A percentile compares a stretch with the other conserved stretches of the same genome.
Conservation (phyloP, 2,888 invertebrate species). For the Nyleta sp. region DNA sequence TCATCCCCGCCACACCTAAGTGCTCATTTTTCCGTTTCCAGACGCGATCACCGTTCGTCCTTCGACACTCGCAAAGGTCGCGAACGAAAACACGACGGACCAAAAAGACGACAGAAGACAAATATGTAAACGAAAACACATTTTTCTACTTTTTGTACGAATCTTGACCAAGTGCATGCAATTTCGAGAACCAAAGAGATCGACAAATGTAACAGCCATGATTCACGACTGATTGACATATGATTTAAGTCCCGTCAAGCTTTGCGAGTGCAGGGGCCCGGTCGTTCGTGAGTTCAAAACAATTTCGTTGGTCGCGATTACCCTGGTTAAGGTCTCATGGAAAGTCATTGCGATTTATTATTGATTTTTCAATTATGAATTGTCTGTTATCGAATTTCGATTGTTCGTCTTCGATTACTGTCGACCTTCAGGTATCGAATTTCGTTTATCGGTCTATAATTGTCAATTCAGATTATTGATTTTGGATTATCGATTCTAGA, state of each 20-base stretch:
- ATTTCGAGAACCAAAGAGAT: conserved; percentile 9
- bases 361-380: too few relatives aligned
- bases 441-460: too few relatives aligned
- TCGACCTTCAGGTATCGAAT: too few relatives aligned
- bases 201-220: background rate
- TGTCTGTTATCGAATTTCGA: too few relatives aligned
- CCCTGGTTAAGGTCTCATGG: too few relatives aligned
- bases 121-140: conserved; percentile 25
- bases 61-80: conserved; percentile 41
- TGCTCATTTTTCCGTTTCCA: conserved; percentile 53
- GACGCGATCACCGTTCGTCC: conserved; percentile 24
- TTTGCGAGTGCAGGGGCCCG: conserved; percentile 48
- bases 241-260: conserved; percentile 38
- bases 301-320: conserved; percentile 40
- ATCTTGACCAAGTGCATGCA: conserved; percentile 41
- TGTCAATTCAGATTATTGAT: too few relatives aligned
- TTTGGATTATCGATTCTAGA: too few relatives aligned
- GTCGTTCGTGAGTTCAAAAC: conserved; percentile 25
- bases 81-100: conserved; percentile 28
- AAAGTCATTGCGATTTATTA: too few relatives aligned
- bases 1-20: conserved; percentile 58
- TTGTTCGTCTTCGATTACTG: too few relatives aligned
- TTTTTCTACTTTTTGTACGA: conserved; percentile 62
- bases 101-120: conserved; percentile 6
- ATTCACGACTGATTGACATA: background rate